Percentiles rank a stretch among this genome's conserved stretches.
Conservation (phyloP, 2,888 invertebrate genomes). For the Oxystoma pomonae region DNA sequence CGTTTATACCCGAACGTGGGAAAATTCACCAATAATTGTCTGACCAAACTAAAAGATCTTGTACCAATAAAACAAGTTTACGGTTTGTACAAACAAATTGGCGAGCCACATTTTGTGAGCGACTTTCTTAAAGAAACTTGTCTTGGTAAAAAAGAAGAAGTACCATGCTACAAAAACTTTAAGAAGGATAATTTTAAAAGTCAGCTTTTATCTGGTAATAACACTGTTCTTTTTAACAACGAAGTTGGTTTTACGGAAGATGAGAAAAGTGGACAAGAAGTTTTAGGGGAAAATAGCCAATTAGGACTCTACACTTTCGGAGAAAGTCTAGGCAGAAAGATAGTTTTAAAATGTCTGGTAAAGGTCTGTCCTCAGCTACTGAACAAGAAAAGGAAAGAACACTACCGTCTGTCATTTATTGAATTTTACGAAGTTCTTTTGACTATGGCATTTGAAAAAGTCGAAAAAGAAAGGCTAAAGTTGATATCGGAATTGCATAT, state of each 20-base stretch:
- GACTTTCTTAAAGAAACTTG: constrained; percentile 29
- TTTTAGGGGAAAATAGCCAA: neutral
- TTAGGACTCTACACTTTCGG: neutral
- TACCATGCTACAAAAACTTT: constrained; percentile 27
- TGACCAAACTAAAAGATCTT: constrained; percentile 33
- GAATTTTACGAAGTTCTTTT: constrained; percentile 60
- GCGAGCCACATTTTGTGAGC: constrained; percentile 35
- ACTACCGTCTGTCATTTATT: constrained; percentile 54
- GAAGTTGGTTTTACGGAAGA: constrained; percentile 10
- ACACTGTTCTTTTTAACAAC: constrained; percentile 14
- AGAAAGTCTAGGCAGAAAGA: constrained; percentile 34
- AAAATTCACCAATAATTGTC: constrained; percentile 37
- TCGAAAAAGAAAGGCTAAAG: constrained; percentile 17
- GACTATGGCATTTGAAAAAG: constrained; percentile 39
- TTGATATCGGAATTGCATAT: neutral
- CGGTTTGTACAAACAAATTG: constrained; percentile 33
- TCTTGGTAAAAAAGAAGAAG: constrained; percentile 22
- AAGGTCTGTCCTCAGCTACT: constrained; percentile 51
- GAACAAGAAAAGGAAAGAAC: constrained; percentile 48
- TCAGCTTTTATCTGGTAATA: constrained; percentile 7
- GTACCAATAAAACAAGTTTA: constrained; percentile 35
- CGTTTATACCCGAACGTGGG: constrained; percentile 49
- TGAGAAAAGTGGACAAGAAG: neutral
- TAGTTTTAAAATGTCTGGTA: constrained; percentile 38
- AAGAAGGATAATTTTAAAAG: constrained; percentile 5